Evolutionary conservation across 2,797 vertebrate species (phyloP).

Genomic region (Gallinago nigripennis): DNA sequence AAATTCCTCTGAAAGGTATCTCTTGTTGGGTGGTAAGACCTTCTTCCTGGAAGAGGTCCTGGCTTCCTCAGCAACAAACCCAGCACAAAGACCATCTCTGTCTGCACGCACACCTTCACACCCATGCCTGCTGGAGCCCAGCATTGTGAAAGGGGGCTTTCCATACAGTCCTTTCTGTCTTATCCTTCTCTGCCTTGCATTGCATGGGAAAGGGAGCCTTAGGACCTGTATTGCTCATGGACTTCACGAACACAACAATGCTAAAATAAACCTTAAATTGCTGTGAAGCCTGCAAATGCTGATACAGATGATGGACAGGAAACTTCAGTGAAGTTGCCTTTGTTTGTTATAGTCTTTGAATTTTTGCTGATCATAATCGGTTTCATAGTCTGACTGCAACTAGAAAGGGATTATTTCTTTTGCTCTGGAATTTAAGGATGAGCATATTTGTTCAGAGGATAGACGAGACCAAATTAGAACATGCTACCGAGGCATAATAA

Average conservation of each 20-base stretch:
- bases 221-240: not conserved
- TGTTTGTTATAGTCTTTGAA: slow-evolving; percentile 54
- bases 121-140: fast-evolving
- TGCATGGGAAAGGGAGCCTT: not conserved
- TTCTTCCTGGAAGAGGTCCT: not conserved
- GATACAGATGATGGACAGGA: slow-evolving; percentile 42
- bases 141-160: fast-evolving
- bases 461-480: slow-evolving; percentile 55
- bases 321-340: slow-evolving; percentile 39
- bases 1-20: not conserved
- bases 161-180: not conserved
- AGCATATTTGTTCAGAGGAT: slow-evolving; percentile 59
- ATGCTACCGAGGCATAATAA: slow-evolving; percentile 59
- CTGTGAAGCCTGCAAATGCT: not conserved
- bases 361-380: slow-evolving; percentile 64
- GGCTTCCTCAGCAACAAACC: not conserved
- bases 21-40: not conserved
- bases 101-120: not conserved
- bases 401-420: slow-evolving; percentile 67
- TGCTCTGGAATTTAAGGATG: slow-evolving; percentile 60
- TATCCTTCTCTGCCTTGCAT: not conserved
- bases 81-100: not conserved
- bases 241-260: not conserved
- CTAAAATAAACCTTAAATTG: not conserved
- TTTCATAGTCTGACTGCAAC: slow-evolving; percentile 50